A percentile compares a stretch with the other conserved stretches of the same genome.
These are phyloP conservation scores for Hermetia illucens DNA, from an alignment of 1,140 invertebrate genomes.

Conservation along the genomic window DNA sequence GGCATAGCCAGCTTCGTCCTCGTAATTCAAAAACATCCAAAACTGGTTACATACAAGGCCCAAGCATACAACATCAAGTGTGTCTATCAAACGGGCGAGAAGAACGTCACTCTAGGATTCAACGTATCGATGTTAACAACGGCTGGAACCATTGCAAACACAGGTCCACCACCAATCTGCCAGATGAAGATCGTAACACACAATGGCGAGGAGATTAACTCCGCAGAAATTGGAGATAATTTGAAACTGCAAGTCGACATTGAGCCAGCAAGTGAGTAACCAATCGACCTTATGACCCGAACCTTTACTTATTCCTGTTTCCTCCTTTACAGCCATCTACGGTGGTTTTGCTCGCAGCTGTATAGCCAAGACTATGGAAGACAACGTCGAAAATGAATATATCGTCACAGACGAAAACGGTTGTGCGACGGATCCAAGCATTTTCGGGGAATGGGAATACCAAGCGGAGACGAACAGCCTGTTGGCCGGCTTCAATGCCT, in stretches of 20 bases:
- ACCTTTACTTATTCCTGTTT: slow-evolving; percentile 1
- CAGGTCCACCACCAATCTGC: slow-evolving; percentile 84
- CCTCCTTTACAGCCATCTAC: slow-evolving; percentile 61
- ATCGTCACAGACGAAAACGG: slow-evolving; percentile 87
- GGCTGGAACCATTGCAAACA: slow-evolving; percentile 87
- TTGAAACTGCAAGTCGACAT: slow-evolving; percentile 83
- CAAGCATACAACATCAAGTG: slow-evolving; percentile 92
- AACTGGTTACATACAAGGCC: slow-evolving; percentile 85
- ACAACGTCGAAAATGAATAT: slow-evolving; percentile 79
- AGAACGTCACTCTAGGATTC: slow-evolving; percentile 84
- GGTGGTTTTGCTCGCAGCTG: slow-evolving; percentile 87
- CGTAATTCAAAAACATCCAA: slow-evolving; percentile 90
- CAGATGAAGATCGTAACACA: slow-evolving; percentile 82
- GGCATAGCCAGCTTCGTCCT: slow-evolving; percentile 83
- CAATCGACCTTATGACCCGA: neutral
- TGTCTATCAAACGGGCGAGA: slow-evolving; percentile 85
- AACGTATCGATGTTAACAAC: slow-evolving; percentile 92
- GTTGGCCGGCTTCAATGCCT: slow-evolving; percentile 80
- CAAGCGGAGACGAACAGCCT: slow-evolving; percentile 69
- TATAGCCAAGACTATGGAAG: slow-evolving; percentile 82
- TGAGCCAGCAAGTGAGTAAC: slow-evolving; percentile 66
- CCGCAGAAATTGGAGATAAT: slow-evolving; percentile 85
- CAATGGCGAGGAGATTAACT: slow-evolving; percentile 73
- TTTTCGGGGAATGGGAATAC: slow-evolving; percentile 87
- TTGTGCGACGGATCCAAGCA: slow-evolving; percentile 80